phyloP scores from a whole-genome alignment of 2,797 vertebrate species.

The Lacerta viridis region DNA sequence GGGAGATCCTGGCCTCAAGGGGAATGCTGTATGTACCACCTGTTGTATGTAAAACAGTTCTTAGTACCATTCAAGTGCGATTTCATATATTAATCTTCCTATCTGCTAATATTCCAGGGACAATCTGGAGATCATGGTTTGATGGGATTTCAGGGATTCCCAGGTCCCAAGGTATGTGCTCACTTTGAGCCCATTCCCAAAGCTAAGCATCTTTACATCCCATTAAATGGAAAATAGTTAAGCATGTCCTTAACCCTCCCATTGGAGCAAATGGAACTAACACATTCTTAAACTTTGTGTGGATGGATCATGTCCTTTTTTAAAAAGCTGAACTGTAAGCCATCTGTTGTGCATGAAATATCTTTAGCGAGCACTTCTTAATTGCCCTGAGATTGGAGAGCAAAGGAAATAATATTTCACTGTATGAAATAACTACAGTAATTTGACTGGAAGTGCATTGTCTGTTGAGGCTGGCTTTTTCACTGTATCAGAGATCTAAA shows the following conservation, averaged over 20 bases:
- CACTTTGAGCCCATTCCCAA: neutral
- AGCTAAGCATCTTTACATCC: neutral
- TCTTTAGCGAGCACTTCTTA: slow-evolving; percentile 47
- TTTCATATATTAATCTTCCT: neutral
- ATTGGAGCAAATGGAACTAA: neutral
- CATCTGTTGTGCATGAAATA: slow-evolving; percentile 29
- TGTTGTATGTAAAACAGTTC: slow-evolving; percentile 27
- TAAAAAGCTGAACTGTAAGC: slow-evolving; percentile 43
- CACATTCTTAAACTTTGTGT: neutral
- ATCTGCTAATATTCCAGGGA: slow-evolving; percentile 84
- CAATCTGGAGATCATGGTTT: slow-evolving; percentile 89
- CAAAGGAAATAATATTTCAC: neutral
- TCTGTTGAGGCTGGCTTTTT: neutral
- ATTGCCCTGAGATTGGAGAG: slow-evolving; percentile 31
- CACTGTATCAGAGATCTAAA: slow-evolving; percentile 5
- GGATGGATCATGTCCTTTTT: slow-evolving; percentile 32
- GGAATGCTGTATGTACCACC: slow-evolving; percentile 85
- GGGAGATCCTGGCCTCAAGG: slow-evolving; percentile 90
- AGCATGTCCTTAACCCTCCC: neutral
- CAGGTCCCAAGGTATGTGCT: slow-evolving; percentile 91
- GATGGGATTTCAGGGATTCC: slow-evolving; percentile 93
- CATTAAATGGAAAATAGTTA: neutral
- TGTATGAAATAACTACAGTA: neutral
- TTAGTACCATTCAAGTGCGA: neutral
- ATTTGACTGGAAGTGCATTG: slow-evolving; percentile 42